Evolutionary conservation across 2,797 vertebrate species (phyloP).

Genomic region (Odontamblyopus lacepedii): DNA sequence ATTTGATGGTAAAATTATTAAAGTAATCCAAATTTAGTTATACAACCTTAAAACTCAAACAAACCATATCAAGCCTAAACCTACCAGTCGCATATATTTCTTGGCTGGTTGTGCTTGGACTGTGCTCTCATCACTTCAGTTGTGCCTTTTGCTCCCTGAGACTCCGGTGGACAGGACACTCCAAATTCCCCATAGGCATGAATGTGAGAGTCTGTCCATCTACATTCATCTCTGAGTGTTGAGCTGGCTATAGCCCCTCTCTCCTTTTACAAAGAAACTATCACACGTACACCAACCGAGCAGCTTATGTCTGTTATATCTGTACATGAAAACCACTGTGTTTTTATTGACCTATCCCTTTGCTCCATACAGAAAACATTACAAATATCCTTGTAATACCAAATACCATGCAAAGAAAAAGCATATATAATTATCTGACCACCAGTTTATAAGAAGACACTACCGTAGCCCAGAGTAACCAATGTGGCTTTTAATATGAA

Average conservation of each 20-base stretch:
- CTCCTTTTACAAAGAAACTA: not conserved
- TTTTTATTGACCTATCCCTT: constrained; percentile 17
- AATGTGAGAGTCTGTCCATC: constrained; percentile 25
- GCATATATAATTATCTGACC: constrained; percentile 40
- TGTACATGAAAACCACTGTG: constrained; percentile 9
- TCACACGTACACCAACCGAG: constrained; percentile 6
- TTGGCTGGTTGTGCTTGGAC: constrained; percentile 2
- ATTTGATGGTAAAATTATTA: not conserved
- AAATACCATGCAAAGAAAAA: constrained; percentile 45
- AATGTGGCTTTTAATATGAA: constrained; percentile 52
- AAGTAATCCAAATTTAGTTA: not conserved
- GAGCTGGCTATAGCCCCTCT: not conserved
- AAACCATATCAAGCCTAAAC: not conserved
- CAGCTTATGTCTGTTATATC: constrained; percentile 7
- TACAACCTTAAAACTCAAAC: not conserved
- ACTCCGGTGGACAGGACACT: constrained; percentile 41
- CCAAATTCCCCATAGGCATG: constrained; percentile 54
- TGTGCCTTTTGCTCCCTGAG: constrained; percentile 10
- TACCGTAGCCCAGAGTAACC: constrained; percentile 46
- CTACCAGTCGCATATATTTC: not conserved
- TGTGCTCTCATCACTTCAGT: constrained; percentile 19
- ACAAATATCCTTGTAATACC: constrained; percentile 20
- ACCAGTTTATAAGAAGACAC: constrained; percentile 54
- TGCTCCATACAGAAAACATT: constrained; percentile 9
- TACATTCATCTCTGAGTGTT: constrained; percentile 17